Percentiles rank a stretch among this genome's conserved stretches.
Evolutionary conservation across 2,797 vertebrate genomes (phyloP).

Genomic region (Poeciliopsis gracilis): DNA sequence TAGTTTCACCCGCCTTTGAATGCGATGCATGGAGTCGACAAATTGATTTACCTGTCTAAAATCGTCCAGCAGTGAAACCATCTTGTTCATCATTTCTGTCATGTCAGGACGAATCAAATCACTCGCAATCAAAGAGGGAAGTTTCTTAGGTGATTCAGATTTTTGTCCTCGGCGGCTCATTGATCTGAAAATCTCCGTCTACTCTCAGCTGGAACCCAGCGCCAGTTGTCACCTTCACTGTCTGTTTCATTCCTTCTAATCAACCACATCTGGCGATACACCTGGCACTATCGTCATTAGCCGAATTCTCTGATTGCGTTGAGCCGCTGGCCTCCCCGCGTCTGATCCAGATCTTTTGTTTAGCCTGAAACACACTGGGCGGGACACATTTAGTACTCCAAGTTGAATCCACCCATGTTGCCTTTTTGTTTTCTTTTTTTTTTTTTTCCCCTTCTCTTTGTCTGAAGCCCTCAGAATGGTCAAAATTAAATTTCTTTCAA

Average conservation of each 20-base stretch:
- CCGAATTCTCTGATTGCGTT: slow-evolving; percentile 67
- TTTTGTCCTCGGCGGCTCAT: slow-evolving; percentile 52
- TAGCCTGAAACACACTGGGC: slow-evolving; percentile 21
- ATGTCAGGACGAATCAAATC: slow-evolving; percentile 14
- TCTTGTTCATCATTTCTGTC: background rate
- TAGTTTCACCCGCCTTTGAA: background rate
- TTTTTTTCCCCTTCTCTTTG: background rate
- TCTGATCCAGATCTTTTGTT: slow-evolving; percentile 55
- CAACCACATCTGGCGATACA: slow-evolving; percentile 79
- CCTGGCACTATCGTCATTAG: slow-evolving; percentile 76
- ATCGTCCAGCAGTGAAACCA: background rate
- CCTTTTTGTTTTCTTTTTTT: slow-evolving; percentile 12
- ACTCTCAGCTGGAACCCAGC: slow-evolving; percentile 56
- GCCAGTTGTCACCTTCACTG: slow-evolving; percentile 70
- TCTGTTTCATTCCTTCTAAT: slow-evolving; percentile 71
- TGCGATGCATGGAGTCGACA: no score
- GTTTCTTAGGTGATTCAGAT: slow-evolving; percentile 29
- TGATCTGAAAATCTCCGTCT: slow-evolving; percentile 44
- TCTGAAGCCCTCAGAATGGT: slow-evolving; percentile 24
- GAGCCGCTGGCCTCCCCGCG: slow-evolving; percentile 40
- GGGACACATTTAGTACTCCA: slow-evolving; percentile 12
- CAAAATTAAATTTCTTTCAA: slow-evolving; percentile 6
- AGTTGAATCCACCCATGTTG: slow-evolving; percentile 17
- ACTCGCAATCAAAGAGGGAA: slow-evolving; percentile 19
- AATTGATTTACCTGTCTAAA: background rate